These are phyloP conservation scores for Cottus gobio DNA, from an alignment of 2,113 vertebrate genomes.

Conservation along the genomic window DNA sequence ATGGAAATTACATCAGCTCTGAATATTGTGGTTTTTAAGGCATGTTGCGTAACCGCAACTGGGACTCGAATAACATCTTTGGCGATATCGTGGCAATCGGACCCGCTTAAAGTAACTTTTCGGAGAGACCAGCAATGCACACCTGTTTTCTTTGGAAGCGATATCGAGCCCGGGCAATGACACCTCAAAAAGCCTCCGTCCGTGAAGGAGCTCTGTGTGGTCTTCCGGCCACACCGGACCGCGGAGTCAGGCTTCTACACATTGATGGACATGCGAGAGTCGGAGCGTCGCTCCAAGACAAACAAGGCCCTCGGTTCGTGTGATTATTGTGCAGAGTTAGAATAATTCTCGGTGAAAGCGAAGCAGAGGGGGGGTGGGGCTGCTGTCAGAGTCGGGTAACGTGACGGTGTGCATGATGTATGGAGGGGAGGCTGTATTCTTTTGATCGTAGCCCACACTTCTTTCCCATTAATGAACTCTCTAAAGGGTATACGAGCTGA, in stretches of 20 bases:
- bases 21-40: constrained; percentile 57
- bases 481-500: constrained; percentile 57
- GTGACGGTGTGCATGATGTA: constrained; percentile 45
- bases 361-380: constrained; percentile 20
- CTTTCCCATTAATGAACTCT: constrained; percentile 58
- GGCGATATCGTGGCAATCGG: constrained; percentile 49
- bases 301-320: constrained; percentile 57
- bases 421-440: constrained; percentile 52
- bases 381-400: constrained; percentile 50
- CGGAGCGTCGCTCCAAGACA: constrained; percentile 57
- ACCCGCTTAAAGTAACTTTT: constrained; percentile 13
- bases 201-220: constrained; percentile 45
- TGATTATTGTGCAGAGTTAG: constrained; percentile 55
- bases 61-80: constrained; percentile 24
- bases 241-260: not conserved
- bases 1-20: constrained; percentile 55
- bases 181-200: constrained; percentile 18
- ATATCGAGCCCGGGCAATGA: constrained; percentile 39
- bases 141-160: constrained; percentile 56
- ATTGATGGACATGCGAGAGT: constrained; percentile 50
- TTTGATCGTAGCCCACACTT: constrained; percentile 36
- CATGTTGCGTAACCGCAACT: constrained; percentile 52
- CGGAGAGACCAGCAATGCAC: constrained; percentile 9
- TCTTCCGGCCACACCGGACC: constrained; percentile 14
- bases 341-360: constrained; percentile 55